phyloP scores from a whole-genome alignment of 2,888 invertebrate genomes.

The Apantesis nais region DNA sequence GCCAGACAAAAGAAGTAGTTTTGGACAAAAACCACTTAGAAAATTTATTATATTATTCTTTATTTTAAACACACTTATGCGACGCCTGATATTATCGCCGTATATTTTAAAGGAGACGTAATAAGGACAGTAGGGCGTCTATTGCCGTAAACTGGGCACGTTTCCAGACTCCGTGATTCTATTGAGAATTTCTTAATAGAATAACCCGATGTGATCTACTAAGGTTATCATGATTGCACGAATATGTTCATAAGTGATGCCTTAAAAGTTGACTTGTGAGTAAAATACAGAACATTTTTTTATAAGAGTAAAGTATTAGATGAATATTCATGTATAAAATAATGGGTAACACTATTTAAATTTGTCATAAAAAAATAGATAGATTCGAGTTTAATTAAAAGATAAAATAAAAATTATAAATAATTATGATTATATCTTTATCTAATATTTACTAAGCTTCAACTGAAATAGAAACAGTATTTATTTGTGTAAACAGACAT shows the following conservation, averaged over 20 bases:
- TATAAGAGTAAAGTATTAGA: no score
- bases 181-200: neutral
- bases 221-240: neutral
- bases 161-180: neutral
- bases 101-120: neutral
- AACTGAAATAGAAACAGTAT: slow-evolving; percentile 16
- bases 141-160: neutral
- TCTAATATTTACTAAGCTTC: neutral
- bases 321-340: no score
- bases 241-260: neutral
- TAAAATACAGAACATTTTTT: no score
- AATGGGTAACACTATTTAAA: no score
- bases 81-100: neutral
- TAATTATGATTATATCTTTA: neutral
- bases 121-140: slow-evolving; percentile 1
- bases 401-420: neutral
- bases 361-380: neutral
- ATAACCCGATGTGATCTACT: neutral
- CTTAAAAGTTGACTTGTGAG: no score
- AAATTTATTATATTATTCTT: neutral
- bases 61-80: neutral
- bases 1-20: neutral
- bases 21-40: neutral
- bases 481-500: slow-evolving; percentile 2
- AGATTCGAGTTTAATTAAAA: neutral